Base-by-base conservation (phyloP, 2,113 vertebrate species). In the Nothocercus nigrocapillus region DNA sequence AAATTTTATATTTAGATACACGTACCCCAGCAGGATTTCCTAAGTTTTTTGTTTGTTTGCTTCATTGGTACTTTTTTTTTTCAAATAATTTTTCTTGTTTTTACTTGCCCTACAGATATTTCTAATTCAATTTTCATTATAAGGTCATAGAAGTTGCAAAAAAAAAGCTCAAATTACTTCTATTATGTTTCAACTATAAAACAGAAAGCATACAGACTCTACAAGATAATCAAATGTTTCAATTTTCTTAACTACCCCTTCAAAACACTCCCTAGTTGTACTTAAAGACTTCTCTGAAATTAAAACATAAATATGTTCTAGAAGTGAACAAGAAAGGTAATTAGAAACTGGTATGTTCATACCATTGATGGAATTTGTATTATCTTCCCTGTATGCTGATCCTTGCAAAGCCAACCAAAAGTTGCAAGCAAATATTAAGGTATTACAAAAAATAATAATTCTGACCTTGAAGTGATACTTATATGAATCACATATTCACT, bases 281-380 rank as follows among this genome's bases (percentile, higher is more conserved):
- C 4, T 30, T n/a, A 36, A 75, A 69, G 20, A 59, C 4, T 70
- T 47, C 15, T 49, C 49, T 49, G 64, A 74, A 81, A 74, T 54
- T 32, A 81, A 83, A 38, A 13, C 68, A 49, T 16, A n/a, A 81
- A 11, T 12, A 44, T 1, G 0, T 40, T 86, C 63, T 74, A 83
- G 44, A 18, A 82, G 62, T 0, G 0, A 2, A 30, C 8, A 24
- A 28, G 24, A 16, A 42, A 40, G 4, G 3, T 14, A 1, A 0
- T 40, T 16, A 70, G 10, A 21, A 89, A 77, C 1, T 0, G 1
- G 7, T 2, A 49, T 15, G 6, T 7, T 74, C 58, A 7, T 51
- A 45, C 21, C 14, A 66, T 14, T 77, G 45, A 3, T 84, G 59
- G n/a, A 47, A 36, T 47, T 22, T 13, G 4, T 53, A 24, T 73